A percentile compares a stretch with the other conserved stretches of the same genome.
phyloP scores from a whole-genome alignment of 37 sponge, comb jelly and placozoan species.

The Cliona cf. orientalis region DNA sequence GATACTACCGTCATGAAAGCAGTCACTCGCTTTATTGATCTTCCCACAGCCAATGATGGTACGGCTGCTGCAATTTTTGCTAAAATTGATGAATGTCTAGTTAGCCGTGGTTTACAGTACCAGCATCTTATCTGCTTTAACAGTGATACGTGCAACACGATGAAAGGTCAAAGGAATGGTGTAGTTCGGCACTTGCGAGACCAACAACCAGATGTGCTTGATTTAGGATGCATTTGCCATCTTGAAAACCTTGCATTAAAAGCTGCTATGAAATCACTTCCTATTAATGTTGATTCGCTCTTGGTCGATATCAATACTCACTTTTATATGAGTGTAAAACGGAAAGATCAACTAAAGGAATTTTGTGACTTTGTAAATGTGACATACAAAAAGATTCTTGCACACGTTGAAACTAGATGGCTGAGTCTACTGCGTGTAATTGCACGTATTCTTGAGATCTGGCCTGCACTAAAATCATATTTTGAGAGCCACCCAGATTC shows the following conservation, averaged over 20 bases:
- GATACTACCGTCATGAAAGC: background rate
- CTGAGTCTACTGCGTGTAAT: background rate
- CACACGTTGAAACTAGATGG: background rate
- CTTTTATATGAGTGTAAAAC: constrained; percentile 2
- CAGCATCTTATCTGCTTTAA: background rate
- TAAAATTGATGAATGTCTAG: constrained; percentile 8
- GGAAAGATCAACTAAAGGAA: background rate
- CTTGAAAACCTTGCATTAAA: background rate
- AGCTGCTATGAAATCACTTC: background rate
- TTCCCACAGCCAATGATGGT: constrained; percentile 16
- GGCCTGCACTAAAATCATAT: constrained; percentile 1
- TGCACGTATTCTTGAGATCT: background rate
- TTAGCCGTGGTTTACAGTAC: background rate
- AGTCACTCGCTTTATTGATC: constrained; percentile 2
- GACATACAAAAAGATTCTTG: background rate
- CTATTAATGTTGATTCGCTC: background rate
- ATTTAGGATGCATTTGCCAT: background rate
- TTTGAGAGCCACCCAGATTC: background rate
- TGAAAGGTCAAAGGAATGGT: constrained; percentile 7
- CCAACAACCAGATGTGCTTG: background rate
- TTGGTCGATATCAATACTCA: constrained; percentile 5
- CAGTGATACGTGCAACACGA: constrained; percentile 7
- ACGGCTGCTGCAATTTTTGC: constrained; percentile 5
- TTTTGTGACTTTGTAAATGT: constrained; percentile 1
- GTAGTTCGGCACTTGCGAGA: background rate